A percentile compares a stretch with the other conserved stretches of the same genome.
Evolutionary conservation across 2,113 vertebrate species (phyloP).

Genomic region (Todiramphus chloris): DNA sequence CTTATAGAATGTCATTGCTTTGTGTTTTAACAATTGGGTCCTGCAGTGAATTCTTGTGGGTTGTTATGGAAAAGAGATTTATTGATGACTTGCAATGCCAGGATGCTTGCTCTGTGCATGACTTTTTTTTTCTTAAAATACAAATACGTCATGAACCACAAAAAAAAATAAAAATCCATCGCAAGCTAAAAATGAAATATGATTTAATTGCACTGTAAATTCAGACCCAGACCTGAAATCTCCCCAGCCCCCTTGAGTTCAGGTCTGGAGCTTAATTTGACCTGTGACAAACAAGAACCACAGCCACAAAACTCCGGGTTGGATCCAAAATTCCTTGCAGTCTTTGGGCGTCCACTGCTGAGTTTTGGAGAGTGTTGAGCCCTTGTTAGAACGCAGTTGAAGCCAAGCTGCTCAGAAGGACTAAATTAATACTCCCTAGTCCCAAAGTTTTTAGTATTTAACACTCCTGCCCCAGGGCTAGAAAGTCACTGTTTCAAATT

Average conservation of each 20-base stretch:
- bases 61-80: conserved; percentile 54
- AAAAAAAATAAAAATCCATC: neutral
- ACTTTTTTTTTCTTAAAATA: conserved; percentile 7
- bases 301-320: neutral
- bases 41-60: conserved; percentile 36
- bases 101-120: neutral
- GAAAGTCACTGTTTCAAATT: conserved; percentile 49
- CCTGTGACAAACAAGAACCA: neutral
- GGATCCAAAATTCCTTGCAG: conserved; percentile 23
- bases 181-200: neutral
- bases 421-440: conserved; percentile 34
- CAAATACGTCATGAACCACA: neutral
- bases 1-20: conserved; percentile 41
- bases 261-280: neutral
- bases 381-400: conserved; percentile 3
- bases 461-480: conserved; percentile 1
- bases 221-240: neutral
- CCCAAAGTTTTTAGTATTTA: conserved; percentile 35
- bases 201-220: neutral
- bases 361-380: neutral
- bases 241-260: neutral
- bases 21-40: conserved; percentile 46
- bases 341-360: conserved; percentile 29
- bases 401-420: conserved; percentile 36
- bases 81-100: neutral